A percentile compares a stretch with the other conserved stretches of the same genome.
These are phyloP conservation scores for Cryptoblepharus egeriae DNA, from an alignment of 2,797 vertebrate genomes.

Conservation along the genomic window DNA sequence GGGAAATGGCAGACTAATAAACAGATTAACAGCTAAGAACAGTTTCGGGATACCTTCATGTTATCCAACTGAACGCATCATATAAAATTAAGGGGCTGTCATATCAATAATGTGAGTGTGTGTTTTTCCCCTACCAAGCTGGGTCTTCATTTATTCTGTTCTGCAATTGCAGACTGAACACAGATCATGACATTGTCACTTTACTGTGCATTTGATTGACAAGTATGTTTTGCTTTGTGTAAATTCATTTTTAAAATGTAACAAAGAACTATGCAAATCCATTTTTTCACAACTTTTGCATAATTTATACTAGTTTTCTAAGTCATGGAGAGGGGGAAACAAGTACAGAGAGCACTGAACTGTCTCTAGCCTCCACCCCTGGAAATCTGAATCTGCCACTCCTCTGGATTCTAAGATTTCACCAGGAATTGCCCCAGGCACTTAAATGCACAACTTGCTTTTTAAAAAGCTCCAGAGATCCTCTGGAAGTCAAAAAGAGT, in stretches of 20 bases:
- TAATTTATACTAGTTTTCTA: neutral
- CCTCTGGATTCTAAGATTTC: no score
- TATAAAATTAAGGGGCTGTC: no score
- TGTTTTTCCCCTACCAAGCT: no score
- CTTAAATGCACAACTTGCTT: no score
- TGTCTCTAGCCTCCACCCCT: neutral
- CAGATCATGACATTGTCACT: neutral
- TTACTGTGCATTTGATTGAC: neutral
- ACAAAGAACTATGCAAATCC: no score
- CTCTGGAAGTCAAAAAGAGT: neutral
- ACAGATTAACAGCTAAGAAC: conserved; percentile 1
- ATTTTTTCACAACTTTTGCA: neutral
- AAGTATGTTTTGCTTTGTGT: neutral
- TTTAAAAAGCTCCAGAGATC: neutral
- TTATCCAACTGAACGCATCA: neutral
- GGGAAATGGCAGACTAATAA: neutral
- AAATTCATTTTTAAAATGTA: conserved; percentile 8
- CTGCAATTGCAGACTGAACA: neutral
- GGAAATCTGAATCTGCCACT: neutral
- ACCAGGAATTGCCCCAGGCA: no score
- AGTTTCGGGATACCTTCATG: neutral
- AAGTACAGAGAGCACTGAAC: no score
- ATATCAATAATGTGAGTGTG: no score
- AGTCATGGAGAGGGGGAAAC: neutral
- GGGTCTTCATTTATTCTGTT: conserved; percentile 7